phyloP scores from a whole-genome alignment of 2,888 invertebrate species.

The Zygogramma bicolorata region DNA sequence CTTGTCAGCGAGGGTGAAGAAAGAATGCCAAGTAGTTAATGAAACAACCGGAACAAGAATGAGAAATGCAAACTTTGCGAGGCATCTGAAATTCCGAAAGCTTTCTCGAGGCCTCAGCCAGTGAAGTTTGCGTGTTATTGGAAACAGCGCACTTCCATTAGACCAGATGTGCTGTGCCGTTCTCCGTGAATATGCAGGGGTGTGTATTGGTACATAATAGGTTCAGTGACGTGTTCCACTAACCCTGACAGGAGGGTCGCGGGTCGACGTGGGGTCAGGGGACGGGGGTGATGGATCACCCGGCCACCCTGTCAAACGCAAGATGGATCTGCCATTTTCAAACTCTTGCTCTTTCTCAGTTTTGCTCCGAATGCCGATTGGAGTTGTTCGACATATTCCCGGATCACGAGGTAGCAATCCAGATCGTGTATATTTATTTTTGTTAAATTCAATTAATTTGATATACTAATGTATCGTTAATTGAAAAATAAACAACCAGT shows the following conservation, averaged over 20 bases:
- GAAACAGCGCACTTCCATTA: constrained; percentile 67
- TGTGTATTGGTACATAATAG: constrained; percentile 67
- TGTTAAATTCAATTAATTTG: no score
- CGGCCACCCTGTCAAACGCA: constrained; percentile 68
- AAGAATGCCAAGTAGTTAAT: constrained; percentile 20
- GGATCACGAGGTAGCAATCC: not conserved
- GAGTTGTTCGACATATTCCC: not conserved
- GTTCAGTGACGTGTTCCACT: constrained; percentile 69
- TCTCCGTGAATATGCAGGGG: constrained; percentile 58
- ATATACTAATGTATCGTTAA: no score
- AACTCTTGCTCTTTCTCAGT: constrained; percentile 62
- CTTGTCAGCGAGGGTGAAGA: constrained; percentile 1
- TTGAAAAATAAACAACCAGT: no score
- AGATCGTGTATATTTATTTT: no score
- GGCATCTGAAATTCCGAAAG: constrained; percentile 43
- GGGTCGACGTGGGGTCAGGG: constrained; percentile 53
- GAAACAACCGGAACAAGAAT: constrained; percentile 24
- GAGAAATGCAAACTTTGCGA: constrained; percentile 40
- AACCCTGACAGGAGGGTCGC: constrained; percentile 67
- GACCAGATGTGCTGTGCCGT: constrained; percentile 61
- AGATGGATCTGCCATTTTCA: constrained; percentile 68
- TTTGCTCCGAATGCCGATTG: constrained; percentile 19
- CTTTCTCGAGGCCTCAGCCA: constrained; percentile 37
- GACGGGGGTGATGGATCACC: constrained; percentile 65
- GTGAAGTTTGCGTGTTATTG: constrained; percentile 51